phyloP scores from a whole-genome alignment of 2,888 invertebrate species.

The Diaperis boleti region DNA sequence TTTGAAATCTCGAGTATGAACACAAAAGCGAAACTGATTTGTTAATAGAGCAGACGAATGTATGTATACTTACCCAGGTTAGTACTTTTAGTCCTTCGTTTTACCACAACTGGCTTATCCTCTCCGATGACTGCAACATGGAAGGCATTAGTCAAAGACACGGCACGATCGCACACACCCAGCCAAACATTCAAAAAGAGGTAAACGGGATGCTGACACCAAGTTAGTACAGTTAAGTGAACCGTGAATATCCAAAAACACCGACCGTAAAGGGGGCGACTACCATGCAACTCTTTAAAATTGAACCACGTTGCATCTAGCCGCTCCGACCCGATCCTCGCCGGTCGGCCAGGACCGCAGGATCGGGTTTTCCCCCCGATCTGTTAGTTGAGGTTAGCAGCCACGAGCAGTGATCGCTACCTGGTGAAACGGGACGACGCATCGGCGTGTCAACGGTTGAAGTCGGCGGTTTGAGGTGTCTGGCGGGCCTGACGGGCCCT shows the following conservation, averaged over 20 bases:
- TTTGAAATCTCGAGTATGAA: too few species aligned
- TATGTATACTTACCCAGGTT: conserved; percentile 65
- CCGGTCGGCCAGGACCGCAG: too few species aligned
- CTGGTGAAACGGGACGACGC: conserved; percentile 56
- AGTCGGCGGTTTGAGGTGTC: conserved; percentile 59
- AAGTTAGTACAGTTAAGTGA: conserved; percentile 30
- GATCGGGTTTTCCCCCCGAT: too few species aligned
- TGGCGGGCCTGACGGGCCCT: conserved; percentile 61
- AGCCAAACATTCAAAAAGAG: conserved; percentile 12
- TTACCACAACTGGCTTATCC: conserved; percentile 63
- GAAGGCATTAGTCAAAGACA: conserved; percentile 7
- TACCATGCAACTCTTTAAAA: not conserved
- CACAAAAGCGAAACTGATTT: conserved; percentile 23
- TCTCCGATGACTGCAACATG: conserved; percentile 50
- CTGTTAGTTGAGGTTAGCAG: conserved; percentile 32
- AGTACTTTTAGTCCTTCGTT: conserved; percentile 65
- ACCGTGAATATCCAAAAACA: conserved; percentile 31
- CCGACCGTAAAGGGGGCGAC: conserved; percentile 14
- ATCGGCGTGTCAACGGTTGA: conserved; percentile 51
- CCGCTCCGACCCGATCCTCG: not conserved
- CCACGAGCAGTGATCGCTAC: conserved; percentile 48
- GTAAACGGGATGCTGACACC: conserved; percentile 26
- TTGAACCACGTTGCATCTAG: too few species aligned
- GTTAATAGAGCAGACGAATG: conserved; percentile 20
- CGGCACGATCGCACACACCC: conserved; percentile 7